phyloP scores from a whole-genome alignment of 1,140 invertebrate genomes.

The Brachionus sp. region DNA sequence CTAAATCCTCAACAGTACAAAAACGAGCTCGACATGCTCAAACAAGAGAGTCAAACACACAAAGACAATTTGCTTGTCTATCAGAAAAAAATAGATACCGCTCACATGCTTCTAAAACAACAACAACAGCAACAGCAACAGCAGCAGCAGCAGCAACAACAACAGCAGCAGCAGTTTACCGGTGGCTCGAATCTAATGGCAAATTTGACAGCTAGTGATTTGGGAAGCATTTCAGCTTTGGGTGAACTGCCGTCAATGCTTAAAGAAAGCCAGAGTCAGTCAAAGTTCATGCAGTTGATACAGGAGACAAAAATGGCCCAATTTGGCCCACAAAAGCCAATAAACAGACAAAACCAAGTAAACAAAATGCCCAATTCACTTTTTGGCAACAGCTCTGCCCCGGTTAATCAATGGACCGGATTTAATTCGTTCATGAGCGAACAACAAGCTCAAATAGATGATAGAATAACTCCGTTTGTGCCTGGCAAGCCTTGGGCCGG shows the following conservation, averaged over 20 bases:
- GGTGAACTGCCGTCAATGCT: too few species aligned
- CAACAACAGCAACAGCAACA: conserved; percentile 2
- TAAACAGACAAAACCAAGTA: background rate
- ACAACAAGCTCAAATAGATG: conserved; percentile 6
- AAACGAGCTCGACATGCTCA: background rate
- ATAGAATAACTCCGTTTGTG: conserved; percentile 39
- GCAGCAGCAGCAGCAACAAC: background rate
- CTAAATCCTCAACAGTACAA: background rate
- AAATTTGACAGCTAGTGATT: background rate
- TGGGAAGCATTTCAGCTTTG: too few species aligned
- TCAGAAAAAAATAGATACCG: conserved; percentile 15
- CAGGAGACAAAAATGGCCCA: too few species aligned
- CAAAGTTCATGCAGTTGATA: too few species aligned
- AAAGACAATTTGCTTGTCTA: background rate
- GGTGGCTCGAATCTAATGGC: background rate
- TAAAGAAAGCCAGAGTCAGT: too few species aligned
- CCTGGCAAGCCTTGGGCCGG: conserved; percentile 36
- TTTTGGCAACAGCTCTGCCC: background rate
- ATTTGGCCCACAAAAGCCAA: too few species aligned
- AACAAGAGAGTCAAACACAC: conserved; percentile 1
- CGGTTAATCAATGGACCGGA: background rate
- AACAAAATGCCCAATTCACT: background rate
- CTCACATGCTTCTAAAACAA: conserved; percentile 24
- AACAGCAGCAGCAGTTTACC: background rate
- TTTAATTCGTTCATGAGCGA: background rate